Conservation (phyloP, 2,888 invertebrate genomes). For the Caenorhabditis sp. region DNA sequence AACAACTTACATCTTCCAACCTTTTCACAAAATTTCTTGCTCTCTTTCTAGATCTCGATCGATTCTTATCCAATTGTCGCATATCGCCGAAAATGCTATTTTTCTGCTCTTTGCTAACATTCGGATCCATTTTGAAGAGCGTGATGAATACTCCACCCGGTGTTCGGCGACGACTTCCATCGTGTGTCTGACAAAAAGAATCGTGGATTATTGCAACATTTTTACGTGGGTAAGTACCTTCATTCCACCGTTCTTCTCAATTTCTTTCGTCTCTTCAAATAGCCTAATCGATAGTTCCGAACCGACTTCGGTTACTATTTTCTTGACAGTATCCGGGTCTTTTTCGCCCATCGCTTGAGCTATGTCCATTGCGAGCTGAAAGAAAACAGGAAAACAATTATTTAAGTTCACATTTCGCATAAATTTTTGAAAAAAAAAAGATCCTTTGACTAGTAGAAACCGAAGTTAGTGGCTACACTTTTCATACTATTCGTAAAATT, state of each 20-base stretch:
- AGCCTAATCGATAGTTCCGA: slow-evolving; percentile 46
- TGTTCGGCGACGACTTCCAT: slow-evolving; percentile 58
- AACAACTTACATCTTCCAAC: slow-evolving; percentile 27
- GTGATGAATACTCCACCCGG: slow-evolving; percentile 69
- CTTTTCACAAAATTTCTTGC: slow-evolving; percentile 15
- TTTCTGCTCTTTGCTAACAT: slow-evolving; percentile 42
- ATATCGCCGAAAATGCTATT: slow-evolving; percentile 29
- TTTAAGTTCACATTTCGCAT: no score
- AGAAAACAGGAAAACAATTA: not conserved
- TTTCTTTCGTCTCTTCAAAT: slow-evolving; percentile 59
- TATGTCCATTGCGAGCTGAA: slow-evolving; percentile 42
- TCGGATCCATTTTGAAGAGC: slow-evolving; percentile 50
- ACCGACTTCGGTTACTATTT: slow-evolving; percentile 56
- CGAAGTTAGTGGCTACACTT: not conserved
- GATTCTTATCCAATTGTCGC: slow-evolving; percentile 25
- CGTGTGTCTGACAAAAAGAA: slow-evolving; percentile 44
- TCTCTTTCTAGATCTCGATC: slow-evolving; percentile 11
- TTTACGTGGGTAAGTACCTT: slow-evolving; percentile 22
- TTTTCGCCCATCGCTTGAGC: slow-evolving; percentile 50
- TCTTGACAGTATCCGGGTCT: slow-evolving; percentile 50
- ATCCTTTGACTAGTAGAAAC: no score
- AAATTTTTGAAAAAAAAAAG: no score
- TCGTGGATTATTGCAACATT: not conserved
- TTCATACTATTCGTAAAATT: not conserved
- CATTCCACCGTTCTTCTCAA: slow-evolving; percentile 65